These are phyloP conservation scores for Macrophya annulata DNA, from an alignment of 2,888 invertebrate genomes.

Conservation along the genomic window DNA sequence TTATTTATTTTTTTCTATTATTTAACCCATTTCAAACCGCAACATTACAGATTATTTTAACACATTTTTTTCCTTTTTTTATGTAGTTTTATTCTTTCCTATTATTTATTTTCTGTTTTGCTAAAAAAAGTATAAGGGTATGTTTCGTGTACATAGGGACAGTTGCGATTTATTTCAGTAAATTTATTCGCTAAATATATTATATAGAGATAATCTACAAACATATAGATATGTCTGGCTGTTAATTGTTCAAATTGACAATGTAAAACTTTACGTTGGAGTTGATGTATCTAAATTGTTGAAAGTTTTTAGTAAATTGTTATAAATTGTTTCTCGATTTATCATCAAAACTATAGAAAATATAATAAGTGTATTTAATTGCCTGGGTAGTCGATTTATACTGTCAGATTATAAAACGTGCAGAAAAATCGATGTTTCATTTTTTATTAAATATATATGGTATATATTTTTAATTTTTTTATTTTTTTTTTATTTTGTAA, in stretches of 20 bases:
- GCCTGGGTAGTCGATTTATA: conserved; percentile 49
- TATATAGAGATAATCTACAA: background rate
- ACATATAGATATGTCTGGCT: conserved; percentile 37
- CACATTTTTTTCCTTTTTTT: background rate
- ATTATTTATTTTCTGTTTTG: background rate
- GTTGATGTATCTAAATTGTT: conserved; percentile 28
- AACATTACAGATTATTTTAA: background rate
- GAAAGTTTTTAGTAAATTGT: conserved; percentile 18
- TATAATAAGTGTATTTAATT: conserved; percentile 27
- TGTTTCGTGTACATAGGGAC: conserved; percentile 25
- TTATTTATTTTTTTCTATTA: conserved; percentile 1
- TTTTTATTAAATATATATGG: conserved; percentile 32
- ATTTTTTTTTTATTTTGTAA: conserved; percentile 60
- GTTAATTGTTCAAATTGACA: conserved; percentile 39
- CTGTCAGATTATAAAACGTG: conserved; percentile 22
- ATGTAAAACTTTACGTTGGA: conserved; percentile 2
- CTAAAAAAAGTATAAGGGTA: conserved; percentile 31
- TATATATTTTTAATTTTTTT: conserved; percentile 46
- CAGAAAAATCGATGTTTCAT: conserved; percentile 47
- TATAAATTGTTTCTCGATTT: conserved; percentile 15
- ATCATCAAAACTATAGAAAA: background rate
- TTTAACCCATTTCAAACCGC: background rate
- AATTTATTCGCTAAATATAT: conserved; percentile 10
- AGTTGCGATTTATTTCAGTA: conserved; percentile 28
- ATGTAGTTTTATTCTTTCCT: background rate